Percentiles rank a stretch among this genome's conserved stretches.
Evolutionary conservation across 2,113 vertebrate species (phyloP).

Genomic region (Centropristis striata): DNA sequence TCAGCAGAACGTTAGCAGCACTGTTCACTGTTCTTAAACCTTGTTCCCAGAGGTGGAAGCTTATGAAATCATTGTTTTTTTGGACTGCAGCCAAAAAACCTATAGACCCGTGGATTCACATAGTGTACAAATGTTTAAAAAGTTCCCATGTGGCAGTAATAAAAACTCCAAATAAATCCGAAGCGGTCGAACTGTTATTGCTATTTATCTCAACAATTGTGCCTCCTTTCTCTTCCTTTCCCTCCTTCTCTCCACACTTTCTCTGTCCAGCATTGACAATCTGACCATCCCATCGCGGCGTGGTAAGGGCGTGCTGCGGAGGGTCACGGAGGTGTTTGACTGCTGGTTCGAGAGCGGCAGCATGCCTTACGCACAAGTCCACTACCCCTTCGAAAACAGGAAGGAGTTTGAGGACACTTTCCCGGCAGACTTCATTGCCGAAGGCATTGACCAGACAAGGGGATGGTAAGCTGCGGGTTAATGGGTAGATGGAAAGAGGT

Average conservation of each 20-base stretch:
- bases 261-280: slow-evolving; percentile 87
- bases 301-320: slow-evolving; percentile 89
- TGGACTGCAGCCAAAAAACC: slow-evolving; percentile 12
- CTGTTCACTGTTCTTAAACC: slow-evolving; percentile 33
- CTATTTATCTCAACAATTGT: slow-evolving; percentile 2
- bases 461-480: slow-evolving; percentile 89
- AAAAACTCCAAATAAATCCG: slow-evolving; percentile 7
- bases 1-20: slow-evolving; percentile 38
- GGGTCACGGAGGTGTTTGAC: slow-evolving; percentile 95
- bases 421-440: slow-evolving; percentile 97
- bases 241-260: not conserved
- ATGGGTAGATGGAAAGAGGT: slow-evolving; percentile 2
- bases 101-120: slow-evolving; percentile 20
- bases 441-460: slow-evolving; percentile 98
- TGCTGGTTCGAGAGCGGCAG: slow-evolving; percentile 99
- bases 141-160: not conserved
- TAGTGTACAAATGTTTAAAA: slow-evolving; percentile 30
- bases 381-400: slow-evolving; percentile 96
- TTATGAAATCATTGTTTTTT: slow-evolving; percentile 29
- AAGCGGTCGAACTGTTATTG: slow-evolving; percentile 18
- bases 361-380: slow-evolving; percentile 97
- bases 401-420: slow-evolving; percentile 95
- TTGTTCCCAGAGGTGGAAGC: slow-evolving; percentile 17
- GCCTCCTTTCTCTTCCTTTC: not conserved
- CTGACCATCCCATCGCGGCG: slow-evolving; percentile 90